Base-by-base conservation (phyloP, 2,888 invertebrate species). In the Eupithecia dodoneata region DNA sequence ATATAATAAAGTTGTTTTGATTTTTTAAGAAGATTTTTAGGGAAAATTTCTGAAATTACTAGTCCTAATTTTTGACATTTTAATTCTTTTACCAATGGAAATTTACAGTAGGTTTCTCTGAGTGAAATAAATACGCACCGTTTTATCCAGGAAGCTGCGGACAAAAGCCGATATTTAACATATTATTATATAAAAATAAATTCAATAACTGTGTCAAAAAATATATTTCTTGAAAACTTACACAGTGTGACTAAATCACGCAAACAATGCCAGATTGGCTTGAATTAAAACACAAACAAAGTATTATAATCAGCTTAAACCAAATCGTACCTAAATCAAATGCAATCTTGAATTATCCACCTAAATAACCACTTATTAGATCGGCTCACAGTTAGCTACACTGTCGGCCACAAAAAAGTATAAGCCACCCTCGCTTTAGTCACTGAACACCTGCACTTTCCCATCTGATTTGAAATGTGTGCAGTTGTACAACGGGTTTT, bases 341-440 rank as follows among this genome's bases (percentile, higher is more conserved):
- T 88, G 90, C 85, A 81, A 85, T 86, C 83, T 86, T 83, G 82
- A 81, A 83, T 91, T 89, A 91, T 90, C 87, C 85, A 81, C 82
- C 89, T 91, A 92, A 93, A 93, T 89, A 92, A 91, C 91, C 89
- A 90, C 91, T 93, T 92, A 93, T 92, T 92, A 89, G 89, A 92
- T 91, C 92, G 89, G 89, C 87, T 92, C 89, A 84, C 85, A 91
- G 92, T 93, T 92, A 88, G 92, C 91, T 88, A 89, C 89, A 88
- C 79, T 89, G 88, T 78, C 84, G 83, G 89, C 88, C 91, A 91
- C 91, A 93, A 93, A 92, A 90, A 87, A 73, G 63, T 80, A 78
- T 86, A 86, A 87, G 87, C 90, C 91, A 91, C 94, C 93, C 87
- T 85, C 79, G 82, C 83, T 88, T 87, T 85, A 87, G 86, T 86